Base-by-base conservation (phyloP, 2,797 vertebrate genomes). In the Oreortyx pictus region DNA sequence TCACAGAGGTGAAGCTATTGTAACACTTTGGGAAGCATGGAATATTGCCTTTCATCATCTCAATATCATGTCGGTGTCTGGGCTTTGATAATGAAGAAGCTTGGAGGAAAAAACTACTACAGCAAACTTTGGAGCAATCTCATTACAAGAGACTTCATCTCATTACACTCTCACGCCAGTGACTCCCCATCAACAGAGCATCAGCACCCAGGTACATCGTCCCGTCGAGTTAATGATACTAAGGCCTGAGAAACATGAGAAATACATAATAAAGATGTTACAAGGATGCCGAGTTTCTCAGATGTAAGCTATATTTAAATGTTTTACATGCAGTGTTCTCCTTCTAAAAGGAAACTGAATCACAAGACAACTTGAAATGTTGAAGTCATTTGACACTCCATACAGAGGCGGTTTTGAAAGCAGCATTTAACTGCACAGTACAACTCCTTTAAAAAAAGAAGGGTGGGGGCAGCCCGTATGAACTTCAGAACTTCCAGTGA, bases 401-500 rank as follows among this genome's bases (percentile, higher is more conserved):
- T 29, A 39, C 3, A 23, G 35, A 80, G 35, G 9, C 39, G 44
- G 24, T 23, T 20, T 78, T 83, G 54, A 86, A 94, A 5, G 0
- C 1, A 87, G 14, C 41, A 64, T 46, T 85, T 74, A 37, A 71
- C 13, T 82, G 3, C 0, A 3, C 20, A 41, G 31, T 8, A 49
- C 33, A 80, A 74, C 57, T 92, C 22, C 49, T 77, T 78, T 25
- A 2, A 7, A 23, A 80, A 85, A 81, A 44, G 35, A 9, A 35
- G 52, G 19, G 60, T 0, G 0, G 23, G 47, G 12, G 29, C 35
- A 73, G 37, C 61, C 81, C 7, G 1, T 37, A 46, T 16, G 76
- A 89, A 92, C 77, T 82, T 77, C 44, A 80, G 61, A 89, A 92
- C 77, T 82, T 80, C 44, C 77, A 54, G 66, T 62, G 46, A 90